Base-by-base conservation (phyloP, 1,140 invertebrate genomes). In the Hirudo medicinalis region DNA sequence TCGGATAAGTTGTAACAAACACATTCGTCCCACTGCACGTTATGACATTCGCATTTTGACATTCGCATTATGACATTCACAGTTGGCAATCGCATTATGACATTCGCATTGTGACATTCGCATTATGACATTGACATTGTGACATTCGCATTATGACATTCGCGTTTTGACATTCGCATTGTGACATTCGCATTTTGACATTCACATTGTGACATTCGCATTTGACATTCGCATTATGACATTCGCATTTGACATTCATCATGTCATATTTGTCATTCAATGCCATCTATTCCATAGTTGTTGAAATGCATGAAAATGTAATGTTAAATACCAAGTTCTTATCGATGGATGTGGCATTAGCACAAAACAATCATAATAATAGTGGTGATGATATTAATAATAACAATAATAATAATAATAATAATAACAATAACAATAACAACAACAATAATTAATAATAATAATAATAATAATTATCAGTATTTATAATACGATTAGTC, bases 351-450 rank as follows among this genome's bases (percentile, higher is more conserved):
- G 20, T n/a, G 19, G 20, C 29, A 63, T 1, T 63, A 63, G 17
- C 19, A 63, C 9, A 2, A 32, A 25, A 13, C 9, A 63, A 15
- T 1, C 4, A n/a, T n/a, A n/a, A n/a, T n/a, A n/a, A n/a, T n/a
- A n/a, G n/a, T n/a, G n/a, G n/a, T n/a, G n/a, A n/a, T n/a, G n/a
- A n/a, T n/a, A n/a, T n/a, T n/a, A n/a, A n/a, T n/a, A n/a, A n/a
- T n/a, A n/a, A n/a, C n/a, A n/a, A n/a, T 22, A 63, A 63, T 11
- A 63, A 19, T 63, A n/a, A 63, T 13, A 63, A 63, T 63, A 19
- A n/a, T 20, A 63, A 63, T 63, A 49, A 49, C 11, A 25, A 13
- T 2, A 63, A 15, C 9, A 63, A n/a, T n/a, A n/a, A n/a, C 11
- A 25, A 13, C 9, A 63, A 15, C 9, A 63, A n/a, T n/a, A n/a